Percentiles rank a stretch among this genome's conserved stretches.
These are phyloP conservation scores for Schizopygopsis pylzovi DNA, from an alignment of 2,797 vertebrate species.

Conservation along the genomic window DNA sequence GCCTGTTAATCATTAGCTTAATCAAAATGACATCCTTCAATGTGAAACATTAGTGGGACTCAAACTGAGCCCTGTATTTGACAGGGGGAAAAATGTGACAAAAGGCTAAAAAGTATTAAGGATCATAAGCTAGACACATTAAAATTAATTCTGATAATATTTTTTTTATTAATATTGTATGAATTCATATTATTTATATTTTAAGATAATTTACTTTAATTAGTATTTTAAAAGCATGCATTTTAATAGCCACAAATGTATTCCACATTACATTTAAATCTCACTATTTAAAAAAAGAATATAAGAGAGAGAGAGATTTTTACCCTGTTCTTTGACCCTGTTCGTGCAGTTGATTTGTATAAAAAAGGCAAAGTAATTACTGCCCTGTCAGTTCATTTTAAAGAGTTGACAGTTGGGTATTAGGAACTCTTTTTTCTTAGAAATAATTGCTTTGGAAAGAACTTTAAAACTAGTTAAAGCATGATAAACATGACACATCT, in stretches of 20 bases:
- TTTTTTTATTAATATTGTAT: neutral
- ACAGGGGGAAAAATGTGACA: neutral
- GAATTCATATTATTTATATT: neutral
- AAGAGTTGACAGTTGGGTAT: neutral
- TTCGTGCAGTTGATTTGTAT: neutral
- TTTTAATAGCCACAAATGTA: neutral
- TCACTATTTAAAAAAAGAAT: neutral
- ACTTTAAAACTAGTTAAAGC: neutral
- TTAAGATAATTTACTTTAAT: neutral
- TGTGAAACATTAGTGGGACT: neutral
- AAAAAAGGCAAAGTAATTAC: neutral
- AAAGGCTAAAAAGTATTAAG: neutral
- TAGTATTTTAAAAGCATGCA: neutral
- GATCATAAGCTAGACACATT: neutral
- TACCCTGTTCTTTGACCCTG: neutral
- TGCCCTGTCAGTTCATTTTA: neutral
- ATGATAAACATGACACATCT: neutral
- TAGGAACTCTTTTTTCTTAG: neutral
- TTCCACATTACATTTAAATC: neutral
- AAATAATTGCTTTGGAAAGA: neutral
- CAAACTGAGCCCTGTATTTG: neutral
- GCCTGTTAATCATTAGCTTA: constrained; percentile 1
- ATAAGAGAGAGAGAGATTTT: neutral
- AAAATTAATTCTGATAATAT: neutral
- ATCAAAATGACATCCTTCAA: constrained; percentile 1